Base-by-base conservation (phyloP, 2,113 vertebrate genomes). In the Calyptomena viridis region DNA sequence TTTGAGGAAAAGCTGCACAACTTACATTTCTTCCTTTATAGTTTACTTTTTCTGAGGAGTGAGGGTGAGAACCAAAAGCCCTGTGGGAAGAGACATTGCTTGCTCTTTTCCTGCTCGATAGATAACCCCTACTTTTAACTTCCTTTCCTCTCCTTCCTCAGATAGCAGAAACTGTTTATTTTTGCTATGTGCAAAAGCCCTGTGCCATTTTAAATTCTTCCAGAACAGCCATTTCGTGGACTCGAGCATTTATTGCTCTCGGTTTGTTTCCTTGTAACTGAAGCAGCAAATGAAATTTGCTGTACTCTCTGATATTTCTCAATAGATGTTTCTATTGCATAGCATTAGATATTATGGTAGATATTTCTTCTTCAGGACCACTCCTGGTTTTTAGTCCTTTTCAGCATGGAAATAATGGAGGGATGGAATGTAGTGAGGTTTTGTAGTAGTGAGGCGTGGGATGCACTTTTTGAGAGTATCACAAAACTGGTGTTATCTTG, bases 151-250 rank as follows among this genome's bases (percentile, higher is more conserved):
- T 92, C 49, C 71, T 90, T 47, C 56, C 59, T 96, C 84, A 93
- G 89, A 82, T 66, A 86, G 49, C 56, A 94, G 72, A 77, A 86
- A 49, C 85, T 90, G 90, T 90, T 96, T 94, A 11, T 77, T 88
- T 93, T 90, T 94, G 82, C 76, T 92, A 84, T 1, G 52, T 81
- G 66, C 24, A 46, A 63, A 88, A 90, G 64, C 35, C 49, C 49
- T 50, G 60, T 93, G 79, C 93, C 93, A 94, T 96, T 95, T 97
- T 94, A 95, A 91, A 90, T 88, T 77, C 73, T 96, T 72, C 25
- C 80, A 92, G 90, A 81, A 84, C 92, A 87, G 92, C 92, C 95
- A 96, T 96, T 96, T 97, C 6, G 4, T 94, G 73, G 63, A 37
- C 63, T 72, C 0, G 1, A 74, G 59, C 3, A 0, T 79, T 95